These are phyloP conservation scores for Dromiciops gliroides DNA, from an alignment of 2,113 vertebrate genomes.

Conservation along the genomic window DNA sequence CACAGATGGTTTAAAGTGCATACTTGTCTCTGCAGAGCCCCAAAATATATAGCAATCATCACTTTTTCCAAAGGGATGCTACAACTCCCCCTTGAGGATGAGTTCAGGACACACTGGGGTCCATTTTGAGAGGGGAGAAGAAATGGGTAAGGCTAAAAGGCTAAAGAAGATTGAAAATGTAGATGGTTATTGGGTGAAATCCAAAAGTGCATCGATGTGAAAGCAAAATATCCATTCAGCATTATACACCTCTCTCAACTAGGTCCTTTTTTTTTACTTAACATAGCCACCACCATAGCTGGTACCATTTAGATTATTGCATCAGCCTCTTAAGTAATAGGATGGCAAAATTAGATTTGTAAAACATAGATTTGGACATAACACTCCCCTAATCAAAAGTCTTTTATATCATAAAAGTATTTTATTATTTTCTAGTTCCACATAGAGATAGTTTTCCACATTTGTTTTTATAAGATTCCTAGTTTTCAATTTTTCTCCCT, in stretches of 20 bases:
- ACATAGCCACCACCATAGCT: not conserved
- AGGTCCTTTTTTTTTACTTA: not conserved
- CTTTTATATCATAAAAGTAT: too few relatives aligned
- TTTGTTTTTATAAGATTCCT: too few relatives aligned
- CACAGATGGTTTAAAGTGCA: not conserved
- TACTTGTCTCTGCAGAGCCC: not conserved
- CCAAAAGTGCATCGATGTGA: conserved; percentile 63
- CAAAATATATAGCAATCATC: not conserved
- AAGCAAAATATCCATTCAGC: not conserved
- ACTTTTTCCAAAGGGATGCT: not conserved
- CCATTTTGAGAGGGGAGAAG: conserved; percentile 42
- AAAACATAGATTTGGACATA: not conserved
- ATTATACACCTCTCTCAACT: not conserved
- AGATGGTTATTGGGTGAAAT: conserved; percentile 58
- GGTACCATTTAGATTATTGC: not conserved
- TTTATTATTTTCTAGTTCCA: too few relatives aligned
- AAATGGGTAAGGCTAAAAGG: too few relatives aligned
- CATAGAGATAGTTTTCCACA: too few relatives aligned
- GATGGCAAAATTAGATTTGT: too few relatives aligned
- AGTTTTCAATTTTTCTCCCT: too few relatives aligned
- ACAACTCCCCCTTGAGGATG: not conserved
- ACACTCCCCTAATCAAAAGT: not conserved
- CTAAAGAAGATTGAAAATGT: conserved; percentile 53
- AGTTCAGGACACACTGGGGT: not conserved
- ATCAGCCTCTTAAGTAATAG: not conserved